These are phyloP conservation scores for Pantala flavescens DNA, from an alignment of 1,140 invertebrate species.

Conservation along the genomic window DNA sequence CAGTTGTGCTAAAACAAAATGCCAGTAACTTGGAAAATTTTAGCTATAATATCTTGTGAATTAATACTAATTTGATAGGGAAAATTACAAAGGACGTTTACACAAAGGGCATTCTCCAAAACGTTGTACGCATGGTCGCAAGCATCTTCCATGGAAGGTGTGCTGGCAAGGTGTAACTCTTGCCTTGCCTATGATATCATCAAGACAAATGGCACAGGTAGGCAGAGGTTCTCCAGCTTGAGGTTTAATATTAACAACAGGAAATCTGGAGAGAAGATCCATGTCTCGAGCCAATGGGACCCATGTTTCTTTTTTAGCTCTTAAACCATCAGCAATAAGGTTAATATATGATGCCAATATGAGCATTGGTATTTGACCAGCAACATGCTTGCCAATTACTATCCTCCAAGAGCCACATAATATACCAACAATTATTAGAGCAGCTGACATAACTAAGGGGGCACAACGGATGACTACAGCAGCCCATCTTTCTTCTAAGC, in stretches of 20 bases:
- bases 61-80: not conserved
- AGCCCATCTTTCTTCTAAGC: not conserved
- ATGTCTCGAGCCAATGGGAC: constrained; percentile 19
- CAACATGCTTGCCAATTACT: not conserved
- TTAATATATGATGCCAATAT: constrained; percentile 1
- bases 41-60: too few species aligned
- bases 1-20: too few species aligned
- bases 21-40: too few species aligned
- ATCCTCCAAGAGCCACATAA: not conserved
- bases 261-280: constrained; percentile 15
- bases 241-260: constrained; percentile 13
- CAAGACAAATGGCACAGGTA: constrained; percentile 23
- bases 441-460: not conserved
- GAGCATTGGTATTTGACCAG: not conserved
- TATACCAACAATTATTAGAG: not conserved
- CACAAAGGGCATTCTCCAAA: constrained; percentile 24
- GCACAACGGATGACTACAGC: not conserved
- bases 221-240: constrained; percentile 9
- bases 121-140: constrained; percentile 23
- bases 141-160: constrained; percentile 23
- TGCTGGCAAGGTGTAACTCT: constrained; percentile 24
- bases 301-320: constrained; percentile 18
- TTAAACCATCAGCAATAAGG: constrained; percentile 18
- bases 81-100: constrained; percentile 18
- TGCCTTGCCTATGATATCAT: constrained; percentile 22